These are phyloP conservation scores for Drosophila gaucha DNA, from an alignment of 2,888 invertebrate species.

Conservation along the genomic window DNA sequence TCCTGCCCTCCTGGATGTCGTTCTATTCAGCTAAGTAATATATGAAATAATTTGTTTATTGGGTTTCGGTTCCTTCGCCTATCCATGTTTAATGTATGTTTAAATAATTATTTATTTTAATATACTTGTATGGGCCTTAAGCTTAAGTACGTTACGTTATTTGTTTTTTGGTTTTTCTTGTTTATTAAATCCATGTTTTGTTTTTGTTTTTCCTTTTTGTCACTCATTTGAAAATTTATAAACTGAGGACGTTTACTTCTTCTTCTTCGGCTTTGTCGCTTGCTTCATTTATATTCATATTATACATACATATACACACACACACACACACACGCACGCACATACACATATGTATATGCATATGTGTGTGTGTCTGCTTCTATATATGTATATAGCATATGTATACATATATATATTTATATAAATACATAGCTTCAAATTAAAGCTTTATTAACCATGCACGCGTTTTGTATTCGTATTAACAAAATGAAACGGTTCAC, in stretches of 20 bases:
- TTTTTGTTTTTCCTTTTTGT: conserved; percentile 40
- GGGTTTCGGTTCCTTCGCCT: conserved; percentile 19
- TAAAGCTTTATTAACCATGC: conserved; percentile 84
- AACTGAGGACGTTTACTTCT: conserved; percentile 77
- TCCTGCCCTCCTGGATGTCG: conserved; percentile 16
- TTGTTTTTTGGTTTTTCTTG: conserved; percentile 3
- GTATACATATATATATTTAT: conserved; percentile 52
- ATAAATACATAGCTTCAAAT: conserved; percentile 82
- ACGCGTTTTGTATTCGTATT: conserved; percentile 83
- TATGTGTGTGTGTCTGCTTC: conserved; percentile 29
- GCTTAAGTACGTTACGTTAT: conserved; percentile 51
- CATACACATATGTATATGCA: conserved; percentile 24
- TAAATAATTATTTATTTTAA: conserved; percentile 57
- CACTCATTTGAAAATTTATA: conserved; percentile 82
- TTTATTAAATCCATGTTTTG: conserved; percentile 10
- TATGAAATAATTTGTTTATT: conserved; percentile 44
- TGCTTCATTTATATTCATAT: conserved; percentile 33
- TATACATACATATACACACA: conserved; percentile 20
- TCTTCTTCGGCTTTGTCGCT: conserved; percentile 21
- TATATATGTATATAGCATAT: conserved; percentile 55
- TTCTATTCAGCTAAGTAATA: conserved; percentile 45
- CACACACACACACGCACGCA: not conserved
- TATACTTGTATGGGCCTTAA: conserved; percentile 67
- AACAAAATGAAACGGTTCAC: conserved; percentile 81
- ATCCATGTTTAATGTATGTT: conserved; percentile 44